A percentile compares a stretch with the other conserved stretches of the same genome.
Conservation (phyloP, 23 tunicate genomes). For the Oikopleura albicans region DNA sequence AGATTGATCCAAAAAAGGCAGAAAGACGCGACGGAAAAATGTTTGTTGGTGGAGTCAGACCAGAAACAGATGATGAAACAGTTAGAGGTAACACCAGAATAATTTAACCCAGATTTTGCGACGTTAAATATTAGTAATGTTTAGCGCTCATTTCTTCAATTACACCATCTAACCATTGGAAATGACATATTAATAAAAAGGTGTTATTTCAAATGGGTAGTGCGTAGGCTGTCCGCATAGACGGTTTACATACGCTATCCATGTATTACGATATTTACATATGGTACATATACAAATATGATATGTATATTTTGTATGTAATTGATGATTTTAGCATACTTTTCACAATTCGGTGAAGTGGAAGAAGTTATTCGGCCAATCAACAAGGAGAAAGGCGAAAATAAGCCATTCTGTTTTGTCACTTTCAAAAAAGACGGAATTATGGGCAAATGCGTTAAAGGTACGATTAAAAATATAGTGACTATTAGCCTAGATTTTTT, state of each 20-base stretch:
- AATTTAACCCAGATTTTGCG: no score
- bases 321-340: slow-evolving; percentile 8
- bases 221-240: no score
- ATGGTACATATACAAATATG: no score
- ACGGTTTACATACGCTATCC: no score
- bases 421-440: background rate
- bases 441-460: background rate
- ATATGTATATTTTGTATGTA: no score
- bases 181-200: background rate
- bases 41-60: slow-evolving; percentile 6
- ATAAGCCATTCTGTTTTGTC: slow-evolving; percentile 3
- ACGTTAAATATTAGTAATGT: no score
- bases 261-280: no score
- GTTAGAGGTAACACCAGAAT: background rate
- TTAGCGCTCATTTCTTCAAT: no score
- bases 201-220: no score
- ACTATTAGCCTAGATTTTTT: no score
- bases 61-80: background rate
- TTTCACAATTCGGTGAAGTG: background rate
- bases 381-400: background rate
- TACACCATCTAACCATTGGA: no score
- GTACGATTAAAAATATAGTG: no score
- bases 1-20: slow-evolving; percentile 13
- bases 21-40: slow-evolving; percentile 14
- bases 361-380: background rate